phyloP scores from a whole-genome alignment of 2,888 invertebrate genomes.

The Resseliella maxima region DNA sequence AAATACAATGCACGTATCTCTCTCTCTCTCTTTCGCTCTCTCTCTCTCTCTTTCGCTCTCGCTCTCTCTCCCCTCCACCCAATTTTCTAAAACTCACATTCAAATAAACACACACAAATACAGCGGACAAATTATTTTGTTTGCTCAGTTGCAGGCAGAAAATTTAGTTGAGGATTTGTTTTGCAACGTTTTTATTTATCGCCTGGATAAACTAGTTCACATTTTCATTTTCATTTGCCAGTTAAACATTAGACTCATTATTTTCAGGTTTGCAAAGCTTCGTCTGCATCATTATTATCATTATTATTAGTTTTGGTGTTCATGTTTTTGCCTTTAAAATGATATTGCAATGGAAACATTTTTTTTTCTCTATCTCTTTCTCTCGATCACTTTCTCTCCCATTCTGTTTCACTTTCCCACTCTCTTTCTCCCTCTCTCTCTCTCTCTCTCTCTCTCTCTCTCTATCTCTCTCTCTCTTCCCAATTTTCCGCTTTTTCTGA shows the following conservation, averaged over 20 bases:
- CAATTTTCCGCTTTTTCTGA: too few relatives aligned
- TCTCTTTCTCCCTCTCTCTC: background rate
- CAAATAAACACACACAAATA: background rate
- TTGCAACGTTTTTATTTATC: slow-evolving; percentile 30
- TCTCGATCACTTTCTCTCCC: too few relatives aligned
- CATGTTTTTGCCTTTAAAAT: background rate
- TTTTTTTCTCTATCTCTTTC: background rate
- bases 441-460: too few relatives aligned
- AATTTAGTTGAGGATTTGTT: background rate
- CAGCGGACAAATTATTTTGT: slow-evolving; percentile 1
- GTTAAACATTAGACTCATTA: slow-evolving; percentile 38
- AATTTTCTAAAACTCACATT: too few relatives aligned
- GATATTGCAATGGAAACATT: background rate
- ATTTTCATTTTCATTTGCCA: slow-evolving; percentile 18
- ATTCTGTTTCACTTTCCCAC: too few relatives aligned
- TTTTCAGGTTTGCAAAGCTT: slow-evolving; percentile 16
- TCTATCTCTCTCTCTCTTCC: background rate
- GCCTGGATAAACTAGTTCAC: slow-evolving; percentile 34
- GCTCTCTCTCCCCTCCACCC: too few relatives aligned
- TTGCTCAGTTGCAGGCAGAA: slow-evolving; percentile 6
- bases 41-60: too few relatives aligned
- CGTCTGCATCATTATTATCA: background rate
- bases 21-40: background rate
- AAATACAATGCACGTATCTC: background rate
- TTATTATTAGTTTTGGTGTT: background rate